Percentiles rank a stretch among this genome's conserved stretches.
Conservation (phyloP, 2,113 vertebrate genomes). For the Oryzias curvinotus region DNA sequence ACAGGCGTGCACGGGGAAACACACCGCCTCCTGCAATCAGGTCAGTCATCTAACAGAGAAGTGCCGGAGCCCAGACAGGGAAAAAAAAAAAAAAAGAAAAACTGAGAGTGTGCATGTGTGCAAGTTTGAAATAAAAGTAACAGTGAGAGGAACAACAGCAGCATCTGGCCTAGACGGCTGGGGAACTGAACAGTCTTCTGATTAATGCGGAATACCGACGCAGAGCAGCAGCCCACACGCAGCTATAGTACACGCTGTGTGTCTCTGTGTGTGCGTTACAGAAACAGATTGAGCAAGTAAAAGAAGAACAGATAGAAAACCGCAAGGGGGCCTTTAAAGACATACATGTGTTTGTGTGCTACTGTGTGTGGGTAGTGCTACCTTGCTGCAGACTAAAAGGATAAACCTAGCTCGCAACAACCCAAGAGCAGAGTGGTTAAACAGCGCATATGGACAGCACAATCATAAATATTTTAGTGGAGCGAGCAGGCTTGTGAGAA, state of each 20-base stretch:
- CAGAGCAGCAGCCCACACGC: constrained; percentile 54
- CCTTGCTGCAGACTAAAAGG: constrained; percentile 47
- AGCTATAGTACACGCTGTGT: constrained; percentile 43
- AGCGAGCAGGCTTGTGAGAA: constrained; percentile 24
- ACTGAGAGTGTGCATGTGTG: constrained; percentile 24
- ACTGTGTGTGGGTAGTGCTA: constrained; percentile 43
- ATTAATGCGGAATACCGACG: constrained; percentile 66
- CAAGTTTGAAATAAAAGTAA: constrained; percentile 53
- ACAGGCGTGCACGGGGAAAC: constrained; percentile 28
- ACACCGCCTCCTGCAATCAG: constrained; percentile 60
- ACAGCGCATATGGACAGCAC: constrained; percentile 39
- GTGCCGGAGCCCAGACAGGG: constrained; percentile 31
- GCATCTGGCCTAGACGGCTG: constrained; percentile 61
- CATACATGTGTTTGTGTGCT: constrained; percentile 12
- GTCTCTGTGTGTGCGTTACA: constrained; percentile 26
- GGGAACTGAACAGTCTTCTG: constrained; percentile 62
- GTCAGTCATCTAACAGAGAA: constrained; percentile 59
- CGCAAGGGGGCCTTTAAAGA: constrained; percentile 57
- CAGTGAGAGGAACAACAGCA: constrained; percentile 58
- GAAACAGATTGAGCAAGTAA: constrained; percentile 47
- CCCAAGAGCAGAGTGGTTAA: constrained; percentile 50
- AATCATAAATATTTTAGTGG: constrained; percentile 48
- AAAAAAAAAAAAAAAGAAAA: constrained; percentile 26
- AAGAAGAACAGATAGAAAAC: constrained; percentile 60
- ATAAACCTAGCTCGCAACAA: constrained; percentile 54